A percentile compares a stretch with the other conserved stretches of the same genome.
These are phyloP conservation scores for Esperia sulphurella DNA, from an alignment of 2,888 invertebrate genomes.

Conservation along the genomic window DNA sequence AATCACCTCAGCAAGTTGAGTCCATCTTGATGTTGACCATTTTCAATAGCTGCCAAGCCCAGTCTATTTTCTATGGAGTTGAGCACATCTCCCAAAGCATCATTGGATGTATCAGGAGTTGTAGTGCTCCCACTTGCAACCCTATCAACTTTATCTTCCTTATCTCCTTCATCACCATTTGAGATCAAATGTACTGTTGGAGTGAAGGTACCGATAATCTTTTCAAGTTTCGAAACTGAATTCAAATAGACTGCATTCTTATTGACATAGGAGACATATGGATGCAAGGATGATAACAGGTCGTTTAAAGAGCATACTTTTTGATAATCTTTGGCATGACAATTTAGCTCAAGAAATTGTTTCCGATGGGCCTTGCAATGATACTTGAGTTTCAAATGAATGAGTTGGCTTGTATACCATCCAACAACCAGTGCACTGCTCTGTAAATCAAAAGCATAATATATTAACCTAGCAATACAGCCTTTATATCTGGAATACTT, in stretches of 20 bases:
- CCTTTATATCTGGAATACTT: too few relatives aligned
- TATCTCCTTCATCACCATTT: slow-evolving; percentile 47
- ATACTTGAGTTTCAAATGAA: slow-evolving; percentile 59
- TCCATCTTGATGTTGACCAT: slow-evolving; percentile 73
- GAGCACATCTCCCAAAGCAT: slow-evolving; percentile 72
- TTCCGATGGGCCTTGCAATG: slow-evolving; percentile 26
- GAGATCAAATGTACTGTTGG: slow-evolving; percentile 59
- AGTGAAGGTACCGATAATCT: slow-evolving; percentile 38
- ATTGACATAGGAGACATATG: slow-evolving; percentile 37
- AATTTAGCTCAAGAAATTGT: background rate
- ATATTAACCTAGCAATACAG: too few relatives aligned
- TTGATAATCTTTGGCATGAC: slow-evolving; percentile 18
- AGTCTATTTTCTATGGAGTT: slow-evolving; percentile 81
- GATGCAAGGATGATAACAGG: slow-evolving; percentile 38
- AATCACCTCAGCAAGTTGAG: slow-evolving; percentile 74
- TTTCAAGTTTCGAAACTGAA: slow-evolving; percentile 39
- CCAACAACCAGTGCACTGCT: slow-evolving; percentile 81
- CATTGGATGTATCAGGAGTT: slow-evolving; percentile 41
- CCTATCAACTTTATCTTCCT: slow-evolving; percentile 20
- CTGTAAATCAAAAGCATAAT: slow-evolving; percentile 51
- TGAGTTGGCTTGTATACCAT: slow-evolving; percentile 81
- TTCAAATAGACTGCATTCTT: slow-evolving; percentile 32
- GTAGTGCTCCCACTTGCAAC: slow-evolving; percentile 22
- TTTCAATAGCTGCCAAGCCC: slow-evolving; percentile 80
- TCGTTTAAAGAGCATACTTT: slow-evolving; percentile 34